Conservation (phyloP, 2,888 invertebrate species). For the Sepiola atlantica region DNA sequence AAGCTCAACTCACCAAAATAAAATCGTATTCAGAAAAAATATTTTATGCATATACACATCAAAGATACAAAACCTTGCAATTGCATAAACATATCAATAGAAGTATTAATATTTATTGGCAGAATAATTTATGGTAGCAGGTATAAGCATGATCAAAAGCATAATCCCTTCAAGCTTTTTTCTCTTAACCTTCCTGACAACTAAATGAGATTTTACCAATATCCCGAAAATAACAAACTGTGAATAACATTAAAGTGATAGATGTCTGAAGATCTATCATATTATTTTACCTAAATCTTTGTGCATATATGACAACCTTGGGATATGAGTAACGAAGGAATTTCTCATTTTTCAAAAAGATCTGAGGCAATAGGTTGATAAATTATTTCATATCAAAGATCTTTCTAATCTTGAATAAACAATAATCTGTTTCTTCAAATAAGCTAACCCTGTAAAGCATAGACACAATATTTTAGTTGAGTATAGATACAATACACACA, state of each 20-base stretch:
- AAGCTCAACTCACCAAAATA: background rate
- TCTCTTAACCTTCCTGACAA: constrained; percentile 15
- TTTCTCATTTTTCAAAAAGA: background rate
- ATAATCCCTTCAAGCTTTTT: background rate
- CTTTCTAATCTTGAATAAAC: background rate
- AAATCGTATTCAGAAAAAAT: background rate
- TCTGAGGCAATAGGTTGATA: background rate
- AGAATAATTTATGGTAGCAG: background rate
- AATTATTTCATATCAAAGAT: background rate
- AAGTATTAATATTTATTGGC: background rate
- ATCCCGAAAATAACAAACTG: background rate
- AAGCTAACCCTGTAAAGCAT: background rate
- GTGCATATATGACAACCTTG: background rate
- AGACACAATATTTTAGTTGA: background rate
- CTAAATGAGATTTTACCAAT: constrained; percentile 5
- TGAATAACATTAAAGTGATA: background rate
- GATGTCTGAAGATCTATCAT: background rate
- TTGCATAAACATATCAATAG: background rate
- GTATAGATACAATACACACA: background rate
- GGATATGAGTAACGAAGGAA: background rate
- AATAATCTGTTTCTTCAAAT: background rate
- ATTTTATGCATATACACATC: background rate
- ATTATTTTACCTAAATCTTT: background rate
- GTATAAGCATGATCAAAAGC: background rate
- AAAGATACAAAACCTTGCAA: background rate